Conservation (phyloP, 2,797 vertebrate genomes). For the Xenentodon cancila region DNA sequence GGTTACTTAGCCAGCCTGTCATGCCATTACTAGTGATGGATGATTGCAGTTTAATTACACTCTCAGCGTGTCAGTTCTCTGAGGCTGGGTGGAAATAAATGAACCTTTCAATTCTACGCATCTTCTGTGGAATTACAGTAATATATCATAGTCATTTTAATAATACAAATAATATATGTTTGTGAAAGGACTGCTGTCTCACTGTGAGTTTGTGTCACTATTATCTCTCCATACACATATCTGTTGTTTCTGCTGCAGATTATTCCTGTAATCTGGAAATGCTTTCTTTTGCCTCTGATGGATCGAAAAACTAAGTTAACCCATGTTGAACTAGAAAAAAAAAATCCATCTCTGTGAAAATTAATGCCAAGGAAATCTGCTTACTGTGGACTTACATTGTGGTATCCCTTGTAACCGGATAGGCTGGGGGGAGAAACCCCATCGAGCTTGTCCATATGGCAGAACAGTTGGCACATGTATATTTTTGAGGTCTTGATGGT, state of each 20-base stretch:
- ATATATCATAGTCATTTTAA: slow-evolving; percentile 46
- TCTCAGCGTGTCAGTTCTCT: slow-evolving; percentile 58
- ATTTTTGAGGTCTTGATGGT: slow-evolving; percentile 57
- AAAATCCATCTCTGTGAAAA: slow-evolving; percentile 50
- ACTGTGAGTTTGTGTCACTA: slow-evolving; percentile 30
- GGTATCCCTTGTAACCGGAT: slow-evolving; percentile 42
- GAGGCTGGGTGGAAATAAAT: slow-evolving; percentile 43
- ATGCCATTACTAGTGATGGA: slow-evolving; percentile 71
- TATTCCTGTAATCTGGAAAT: slow-evolving; percentile 62
- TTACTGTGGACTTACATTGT: slow-evolving; percentile 61
- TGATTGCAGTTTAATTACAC: slow-evolving; percentile 76
- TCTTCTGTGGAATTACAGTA: slow-evolving; percentile 35
- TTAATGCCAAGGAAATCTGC: slow-evolving; percentile 69
- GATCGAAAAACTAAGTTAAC: slow-evolving; percentile 54
- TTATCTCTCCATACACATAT: slow-evolving; percentile 32
- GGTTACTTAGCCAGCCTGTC: slow-evolving; percentile 55
- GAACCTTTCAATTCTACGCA: slow-evolving; percentile 38
- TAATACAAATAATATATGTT: slow-evolving; percentile 33
- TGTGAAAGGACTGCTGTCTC: slow-evolving; percentile 28
- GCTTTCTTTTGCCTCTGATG: slow-evolving; percentile 61
- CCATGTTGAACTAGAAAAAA: slow-evolving; percentile 37
- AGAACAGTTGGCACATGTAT: slow-evolving; percentile 74
- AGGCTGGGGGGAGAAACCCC: slow-evolving; percentile 50
- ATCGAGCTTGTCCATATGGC: slow-evolving; percentile 78
- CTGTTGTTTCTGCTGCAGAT: slow-evolving; percentile 60